A percentile compares a stretch with the other conserved stretches of the same genome.
phyloP scores from a whole-genome alignment of 2,797 vertebrate species.

The Myotis findleyi region DNA sequence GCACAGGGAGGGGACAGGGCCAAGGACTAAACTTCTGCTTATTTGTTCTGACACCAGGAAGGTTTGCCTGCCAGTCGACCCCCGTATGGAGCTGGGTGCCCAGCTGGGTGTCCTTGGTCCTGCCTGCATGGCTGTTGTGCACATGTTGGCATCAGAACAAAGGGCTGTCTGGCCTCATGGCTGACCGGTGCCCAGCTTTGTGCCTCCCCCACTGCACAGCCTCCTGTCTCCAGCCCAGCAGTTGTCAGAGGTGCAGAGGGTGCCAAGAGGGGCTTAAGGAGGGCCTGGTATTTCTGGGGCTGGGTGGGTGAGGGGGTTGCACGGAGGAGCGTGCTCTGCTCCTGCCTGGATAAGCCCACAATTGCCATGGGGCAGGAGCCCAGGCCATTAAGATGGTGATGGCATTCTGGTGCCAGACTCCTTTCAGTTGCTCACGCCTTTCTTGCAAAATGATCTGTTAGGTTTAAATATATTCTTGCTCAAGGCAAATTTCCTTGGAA shows the following conservation, averaged over 20 bases:
- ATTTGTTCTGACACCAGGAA: slow-evolving; percentile 73
- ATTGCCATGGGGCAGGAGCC: background rate
- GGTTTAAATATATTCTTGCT: slow-evolving; percentile 69
- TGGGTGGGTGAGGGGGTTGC: background rate
- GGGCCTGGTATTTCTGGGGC: background rate
- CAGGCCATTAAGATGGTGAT: slow-evolving; percentile 24
- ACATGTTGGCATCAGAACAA: slow-evolving; percentile 76
- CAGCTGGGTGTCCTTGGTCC: slow-evolving; percentile 60
- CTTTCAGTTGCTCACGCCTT: slow-evolving; percentile 53
- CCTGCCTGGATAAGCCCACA: slow-evolving; percentile 2
- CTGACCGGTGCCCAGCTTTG: slow-evolving; percentile 44
- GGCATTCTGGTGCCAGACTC: slow-evolving; percentile 56
- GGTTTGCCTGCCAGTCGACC: slow-evolving; percentile 44
- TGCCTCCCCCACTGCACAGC: background rate
- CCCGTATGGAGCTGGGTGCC: slow-evolving; percentile 39
- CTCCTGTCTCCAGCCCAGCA: slow-evolving; percentile 51
- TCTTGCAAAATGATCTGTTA: slow-evolving; percentile 66
- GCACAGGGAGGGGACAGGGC: background rate
- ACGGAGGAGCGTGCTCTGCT: background rate
- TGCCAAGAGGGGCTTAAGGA: background rate
- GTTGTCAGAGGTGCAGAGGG: background rate
- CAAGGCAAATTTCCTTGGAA: slow-evolving; percentile 75
- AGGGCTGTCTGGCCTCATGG: background rate
- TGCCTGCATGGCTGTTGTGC: slow-evolving; percentile 37
- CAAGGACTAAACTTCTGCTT: slow-evolving; percentile 18